Conservation (phyloP, 2,113 vertebrate species). For the Myrmophylax atrothorax region DNA sequence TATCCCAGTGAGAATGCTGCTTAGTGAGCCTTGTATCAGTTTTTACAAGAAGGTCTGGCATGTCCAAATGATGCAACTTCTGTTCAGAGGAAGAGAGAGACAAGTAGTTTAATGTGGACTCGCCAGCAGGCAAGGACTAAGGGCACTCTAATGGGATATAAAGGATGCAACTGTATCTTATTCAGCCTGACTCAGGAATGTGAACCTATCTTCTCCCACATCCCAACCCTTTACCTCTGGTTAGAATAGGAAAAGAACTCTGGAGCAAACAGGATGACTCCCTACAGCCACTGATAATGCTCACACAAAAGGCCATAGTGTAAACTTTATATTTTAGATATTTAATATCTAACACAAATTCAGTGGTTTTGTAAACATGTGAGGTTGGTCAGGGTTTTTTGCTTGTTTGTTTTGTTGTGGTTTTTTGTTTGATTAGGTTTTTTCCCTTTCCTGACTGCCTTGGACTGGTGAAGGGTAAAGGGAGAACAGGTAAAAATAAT, state of each 20-base stretch:
- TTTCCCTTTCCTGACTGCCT: background rate
- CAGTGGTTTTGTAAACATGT: background rate
- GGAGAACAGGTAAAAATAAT: background rate
- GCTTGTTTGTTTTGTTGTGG: background rate
- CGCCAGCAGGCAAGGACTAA: background rate
- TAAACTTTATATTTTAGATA: background rate
- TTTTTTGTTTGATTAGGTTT: background rate
- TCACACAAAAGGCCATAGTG: background rate
- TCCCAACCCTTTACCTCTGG: background rate
- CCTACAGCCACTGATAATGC: background rate
- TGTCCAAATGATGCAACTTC: background rate
- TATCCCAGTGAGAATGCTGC: background rate
- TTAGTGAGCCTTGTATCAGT: accelerated
- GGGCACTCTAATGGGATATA: background rate
- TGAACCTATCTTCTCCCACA: background rate
- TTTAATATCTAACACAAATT: background rate
- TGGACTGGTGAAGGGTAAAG: background rate
- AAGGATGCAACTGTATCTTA: background rate
- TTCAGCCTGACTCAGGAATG: background rate
- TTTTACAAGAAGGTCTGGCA: background rate
- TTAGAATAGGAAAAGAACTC: background rate
- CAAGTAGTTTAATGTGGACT: background rate
- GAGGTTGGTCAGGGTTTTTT: background rate
- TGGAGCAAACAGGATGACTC: background rate
- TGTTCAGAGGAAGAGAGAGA: background rate